Percentiles rank a stretch among this genome's conserved stretches.
Evolutionary conservation across 2,888 invertebrate species (phyloP).

Genomic region (Mesochorus sp.): DNA sequence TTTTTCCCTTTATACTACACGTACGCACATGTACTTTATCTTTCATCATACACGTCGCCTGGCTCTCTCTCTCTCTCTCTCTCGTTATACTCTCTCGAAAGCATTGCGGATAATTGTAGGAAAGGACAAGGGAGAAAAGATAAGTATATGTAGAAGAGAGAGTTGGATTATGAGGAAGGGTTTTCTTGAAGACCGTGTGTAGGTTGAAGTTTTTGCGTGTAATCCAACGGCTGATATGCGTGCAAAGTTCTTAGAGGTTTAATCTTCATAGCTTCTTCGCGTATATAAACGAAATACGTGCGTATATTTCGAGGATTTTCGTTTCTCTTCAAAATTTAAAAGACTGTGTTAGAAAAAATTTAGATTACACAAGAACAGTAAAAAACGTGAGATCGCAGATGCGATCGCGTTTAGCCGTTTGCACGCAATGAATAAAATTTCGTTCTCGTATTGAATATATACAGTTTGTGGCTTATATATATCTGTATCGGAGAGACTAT

Average conservation of each 20-base stretch:
- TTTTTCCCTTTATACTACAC: neutral
- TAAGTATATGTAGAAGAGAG: neutral
- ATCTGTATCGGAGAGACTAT: neutral
- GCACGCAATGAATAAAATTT: slow-evolving; percentile 1
- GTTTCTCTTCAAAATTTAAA: no score
- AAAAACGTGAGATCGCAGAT: neutral
- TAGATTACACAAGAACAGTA: no score
- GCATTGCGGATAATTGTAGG: neutral
- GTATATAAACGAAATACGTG: no score
- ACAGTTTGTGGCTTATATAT: no score
- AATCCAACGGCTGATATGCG: no score
- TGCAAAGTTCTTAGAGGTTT: no score
- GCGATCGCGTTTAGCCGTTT: neutral
- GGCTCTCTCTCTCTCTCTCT: no score
- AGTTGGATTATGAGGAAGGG: neutral
- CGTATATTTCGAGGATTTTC: no score
- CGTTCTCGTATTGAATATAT: slow-evolving; percentile 38
- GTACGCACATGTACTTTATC: neutral
- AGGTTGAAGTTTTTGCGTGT: slow-evolving; percentile 1
- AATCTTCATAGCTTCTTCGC: no score
- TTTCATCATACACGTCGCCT: slow-evolving; percentile 12
- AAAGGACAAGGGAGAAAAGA: neutral
- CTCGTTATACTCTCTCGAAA: slow-evolving; percentile 25
- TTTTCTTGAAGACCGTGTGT: slow-evolving; percentile 11
- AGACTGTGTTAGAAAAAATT: no score